phyloP scores from a whole-genome alignment of 2,113 vertebrate species.

The Clarias gariepinus region DNA sequence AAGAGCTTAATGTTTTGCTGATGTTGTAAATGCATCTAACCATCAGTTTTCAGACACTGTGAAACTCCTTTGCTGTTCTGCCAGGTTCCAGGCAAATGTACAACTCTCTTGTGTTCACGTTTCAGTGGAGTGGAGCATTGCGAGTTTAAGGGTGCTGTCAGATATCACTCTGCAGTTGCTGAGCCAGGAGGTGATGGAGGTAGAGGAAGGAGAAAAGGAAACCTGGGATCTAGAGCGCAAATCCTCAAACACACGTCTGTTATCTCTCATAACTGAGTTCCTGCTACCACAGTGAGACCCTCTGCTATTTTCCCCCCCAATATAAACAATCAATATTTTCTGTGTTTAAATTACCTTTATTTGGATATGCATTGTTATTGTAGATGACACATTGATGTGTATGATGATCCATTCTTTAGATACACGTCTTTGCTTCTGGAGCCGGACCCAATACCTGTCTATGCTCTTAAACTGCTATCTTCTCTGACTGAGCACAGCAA shows the following conservation, averaged over 20 bases:
- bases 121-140: slow-evolving; percentile 87
- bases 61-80: slow-evolving; percentile 3
- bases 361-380: background rate
- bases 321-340: slow-evolving; percentile 23
- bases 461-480: too few species aligned
- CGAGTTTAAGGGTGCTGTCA: slow-evolving; percentile 85
- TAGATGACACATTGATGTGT: background rate
- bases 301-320: background rate
- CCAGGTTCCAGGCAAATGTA: slow-evolving; percentile 9
- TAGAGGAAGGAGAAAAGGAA: slow-evolving; percentile 56
- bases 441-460: slow-evolving; percentile 78
- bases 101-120: slow-evolving; percentile 53
- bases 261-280: slow-evolving; percentile 74
- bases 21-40: slow-evolving; percentile 12
- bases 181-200: slow-evolving; percentile 70
- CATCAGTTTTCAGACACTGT: background rate
- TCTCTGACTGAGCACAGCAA: too few species aligned
- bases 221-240: slow-evolving; percentile 57
- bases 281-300: slow-evolving; percentile 86
- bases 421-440: slow-evolving; percentile 80
- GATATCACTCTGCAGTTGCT: slow-evolving; percentile 83
- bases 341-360: background rate
- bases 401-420: slow-evolving; percentile 63
- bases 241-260: slow-evolving; percentile 68
- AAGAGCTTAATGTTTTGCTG: background rate